Evolutionary conservation across 2,797 vertebrate species (phyloP).

Genomic region (Premnoplex brunnescens): DNA sequence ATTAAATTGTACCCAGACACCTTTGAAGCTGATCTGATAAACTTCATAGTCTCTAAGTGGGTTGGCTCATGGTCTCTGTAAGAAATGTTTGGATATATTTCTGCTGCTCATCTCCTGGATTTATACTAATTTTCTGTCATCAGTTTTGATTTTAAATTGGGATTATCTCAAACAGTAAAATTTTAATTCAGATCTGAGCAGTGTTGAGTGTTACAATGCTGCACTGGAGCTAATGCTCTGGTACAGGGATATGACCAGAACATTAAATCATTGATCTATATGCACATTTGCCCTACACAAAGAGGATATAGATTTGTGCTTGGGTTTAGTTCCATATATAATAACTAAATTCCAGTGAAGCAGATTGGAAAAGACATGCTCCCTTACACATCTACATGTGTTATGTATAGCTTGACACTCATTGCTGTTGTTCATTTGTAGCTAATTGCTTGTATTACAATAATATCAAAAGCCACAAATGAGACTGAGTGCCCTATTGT

Average conservation of each 20-base stretch:
- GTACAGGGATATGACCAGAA: neutral
- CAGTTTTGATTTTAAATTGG: neutral
- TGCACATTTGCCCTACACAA: neutral
- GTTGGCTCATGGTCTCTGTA: neutral
- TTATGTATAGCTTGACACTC: neutral
- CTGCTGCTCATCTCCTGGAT: neutral
- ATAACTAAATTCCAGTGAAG: neutral
- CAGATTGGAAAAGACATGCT: neutral
- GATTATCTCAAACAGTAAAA: conserved; percentile 2
- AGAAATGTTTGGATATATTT: neutral
- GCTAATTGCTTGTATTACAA: conserved; percentile 23
- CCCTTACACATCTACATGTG: neutral
- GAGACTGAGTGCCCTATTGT: neutral
- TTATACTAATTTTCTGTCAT: neutral
- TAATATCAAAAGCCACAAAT: conserved; percentile 34
- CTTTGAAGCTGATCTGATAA: neutral
- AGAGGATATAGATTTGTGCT: neutral
- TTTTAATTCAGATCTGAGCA: neutral
- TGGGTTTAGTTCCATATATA: neutral
- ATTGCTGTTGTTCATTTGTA: neutral
- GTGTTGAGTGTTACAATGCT: neutral
- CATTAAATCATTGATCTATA: neutral
- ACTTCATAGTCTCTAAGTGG: neutral
- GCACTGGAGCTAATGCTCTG: neutral
- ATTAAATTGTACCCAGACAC: neutral